These are phyloP conservation scores for Orycteropus afer DNA, from an alignment of 2,113 vertebrate genomes.

Conservation along the genomic window DNA sequence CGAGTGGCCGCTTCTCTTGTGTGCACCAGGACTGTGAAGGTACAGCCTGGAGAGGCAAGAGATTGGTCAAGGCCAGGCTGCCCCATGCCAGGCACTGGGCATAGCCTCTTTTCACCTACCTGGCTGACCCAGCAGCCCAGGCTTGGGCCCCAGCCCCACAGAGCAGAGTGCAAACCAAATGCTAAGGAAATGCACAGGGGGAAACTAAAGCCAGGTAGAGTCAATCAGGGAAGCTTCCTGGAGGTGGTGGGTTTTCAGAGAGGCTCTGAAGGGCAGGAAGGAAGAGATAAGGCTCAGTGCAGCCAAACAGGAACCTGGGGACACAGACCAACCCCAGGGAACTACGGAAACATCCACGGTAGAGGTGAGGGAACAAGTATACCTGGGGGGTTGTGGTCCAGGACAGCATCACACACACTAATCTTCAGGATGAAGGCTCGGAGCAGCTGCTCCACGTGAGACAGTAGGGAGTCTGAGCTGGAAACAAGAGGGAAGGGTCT, in stretches of 20 bases:
- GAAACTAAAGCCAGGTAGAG: not conserved
- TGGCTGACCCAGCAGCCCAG: not conserved
- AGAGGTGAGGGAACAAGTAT: accelerated
- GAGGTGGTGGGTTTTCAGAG: not conserved
- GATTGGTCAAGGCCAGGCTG: not conserved
- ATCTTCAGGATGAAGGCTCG: slow-evolving; percentile 99
- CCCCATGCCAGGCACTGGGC: not conserved
- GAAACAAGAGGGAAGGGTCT: not conserved
- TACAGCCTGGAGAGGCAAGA: slow-evolving; percentile 89
- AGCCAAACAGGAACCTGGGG: not conserved
- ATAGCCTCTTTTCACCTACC: not conserved
- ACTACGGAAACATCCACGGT: not conserved
- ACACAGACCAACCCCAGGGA: not conserved
- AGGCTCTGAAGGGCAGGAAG: not conserved
- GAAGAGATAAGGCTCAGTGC: not conserved
- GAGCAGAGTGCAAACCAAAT: not conserved
- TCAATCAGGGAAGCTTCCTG: not conserved
- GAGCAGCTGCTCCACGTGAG: slow-evolving; percentile 96
- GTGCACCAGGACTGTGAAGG: slow-evolving; percentile 97
- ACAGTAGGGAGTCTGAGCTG: slow-evolving; percentile 95
- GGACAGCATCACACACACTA: slow-evolving; percentile 96
- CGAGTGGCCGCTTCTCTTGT: slow-evolving; percentile 96
- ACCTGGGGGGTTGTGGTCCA: slow-evolving; percentile 99
- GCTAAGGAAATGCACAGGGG: not conserved
- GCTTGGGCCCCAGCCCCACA: not conserved